Percentiles rank a stretch among this genome's conserved stretches.
These are phyloP conservation scores for Prietella phreatophila DNA, from an alignment of 2,113 vertebrate genomes.

Conservation along the genomic window DNA sequence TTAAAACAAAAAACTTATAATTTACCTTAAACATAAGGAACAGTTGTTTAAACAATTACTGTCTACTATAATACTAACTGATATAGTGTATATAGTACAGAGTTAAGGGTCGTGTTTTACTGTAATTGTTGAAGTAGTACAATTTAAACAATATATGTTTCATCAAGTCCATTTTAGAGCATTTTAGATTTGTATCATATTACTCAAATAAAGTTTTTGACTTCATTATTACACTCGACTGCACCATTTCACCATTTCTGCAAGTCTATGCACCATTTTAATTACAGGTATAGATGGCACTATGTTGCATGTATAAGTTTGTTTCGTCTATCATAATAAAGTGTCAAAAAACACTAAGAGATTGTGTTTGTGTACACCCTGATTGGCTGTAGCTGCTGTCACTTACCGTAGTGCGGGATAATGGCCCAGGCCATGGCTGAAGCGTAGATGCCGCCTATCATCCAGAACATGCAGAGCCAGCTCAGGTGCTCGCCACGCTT, in stretches of 20 bases:
- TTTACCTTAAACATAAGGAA: no score
- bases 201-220: no score
- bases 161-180: no score
- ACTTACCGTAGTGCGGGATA: constrained; percentile 97
- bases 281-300: neutral
- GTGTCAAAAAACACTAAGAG: neutral
- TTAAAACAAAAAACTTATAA: neutral
- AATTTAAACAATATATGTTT: no score
- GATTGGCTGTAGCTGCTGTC: constrained; percentile 4
- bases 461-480: constrained; percentile 99
- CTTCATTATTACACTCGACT: no score
- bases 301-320: neutral
- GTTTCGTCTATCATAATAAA: neutral
- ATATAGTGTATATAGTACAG: no score
- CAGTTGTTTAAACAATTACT: neutral
- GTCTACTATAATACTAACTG: no score
- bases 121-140: no score
- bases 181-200: no score
- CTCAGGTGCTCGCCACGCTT: constrained; percentile 95
- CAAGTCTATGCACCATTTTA: neutral
- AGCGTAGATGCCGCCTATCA: constrained; percentile 96
- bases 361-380: neutral
- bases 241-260: no score
- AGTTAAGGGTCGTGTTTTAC: no score
- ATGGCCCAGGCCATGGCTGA: constrained; percentile 99